Evolutionary conservation across 2,113 vertebrate genomes (phyloP).

Genomic region (Phalacrocorax brasilianus): DNA sequence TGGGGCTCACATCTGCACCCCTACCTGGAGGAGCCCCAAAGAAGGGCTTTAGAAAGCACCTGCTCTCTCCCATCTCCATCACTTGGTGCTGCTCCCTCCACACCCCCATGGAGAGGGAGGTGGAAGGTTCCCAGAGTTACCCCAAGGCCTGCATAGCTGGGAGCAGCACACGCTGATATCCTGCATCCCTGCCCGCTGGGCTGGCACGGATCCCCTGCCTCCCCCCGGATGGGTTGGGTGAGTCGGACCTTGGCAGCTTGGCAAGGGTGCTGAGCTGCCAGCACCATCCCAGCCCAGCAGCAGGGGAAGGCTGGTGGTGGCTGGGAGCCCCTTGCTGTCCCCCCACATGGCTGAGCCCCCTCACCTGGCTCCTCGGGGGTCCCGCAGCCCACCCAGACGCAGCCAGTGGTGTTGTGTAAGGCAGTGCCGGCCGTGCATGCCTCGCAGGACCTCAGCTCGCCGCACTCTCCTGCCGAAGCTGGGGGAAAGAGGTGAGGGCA

Average conservation of each 20-base stretch:
- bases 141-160: not conserved
- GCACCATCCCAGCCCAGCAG: fast-evolving
- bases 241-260: not conserved
- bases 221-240: not conserved
- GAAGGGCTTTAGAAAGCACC: not conserved
- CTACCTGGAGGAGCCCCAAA: not conserved
- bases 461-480: not conserved
- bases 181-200: not conserved
- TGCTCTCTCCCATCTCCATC: not conserved
- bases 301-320: not conserved
- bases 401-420: not conserved
- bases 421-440: not conserved
- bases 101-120: not conserved
- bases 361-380: constrained; percentile 36
- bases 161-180: not conserved
- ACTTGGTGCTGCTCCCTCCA: not conserved
- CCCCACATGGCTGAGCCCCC: not conserved
- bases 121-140: not conserved
- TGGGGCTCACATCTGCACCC: not conserved
- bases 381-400: constrained; percentile 38
- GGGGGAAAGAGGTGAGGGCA: not conserved
- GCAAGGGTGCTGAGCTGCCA: not conserved
- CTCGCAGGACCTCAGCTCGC: constrained; percentile 1
- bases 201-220: not conserved
- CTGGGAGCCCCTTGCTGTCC: not conserved